Evolutionary conservation across 2,888 invertebrate species (phyloP).

Genomic region (Cylloceria caligata): DNA sequence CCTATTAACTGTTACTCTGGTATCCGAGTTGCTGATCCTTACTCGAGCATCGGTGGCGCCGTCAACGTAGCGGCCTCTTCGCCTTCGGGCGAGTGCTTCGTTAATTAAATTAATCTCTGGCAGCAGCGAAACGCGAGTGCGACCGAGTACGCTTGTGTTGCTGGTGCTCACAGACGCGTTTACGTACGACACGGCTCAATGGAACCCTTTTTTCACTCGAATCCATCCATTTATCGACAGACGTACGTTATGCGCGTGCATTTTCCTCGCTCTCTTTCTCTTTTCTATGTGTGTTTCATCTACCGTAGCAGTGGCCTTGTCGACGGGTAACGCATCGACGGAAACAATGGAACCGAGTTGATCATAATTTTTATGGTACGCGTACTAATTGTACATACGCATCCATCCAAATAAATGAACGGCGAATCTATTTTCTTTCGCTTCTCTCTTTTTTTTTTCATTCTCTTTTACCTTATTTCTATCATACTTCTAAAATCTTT

Average conservation of each 20-base stretch:
- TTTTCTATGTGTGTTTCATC: background rate
- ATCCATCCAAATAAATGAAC: slow-evolving; percentile 1
- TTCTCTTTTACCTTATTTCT: background rate
- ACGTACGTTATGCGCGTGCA: slow-evolving; percentile 52
- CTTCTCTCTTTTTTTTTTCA: background rate
- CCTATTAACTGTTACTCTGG: slow-evolving; percentile 46
- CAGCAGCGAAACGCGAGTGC: slow-evolving; percentile 71
- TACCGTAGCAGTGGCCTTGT: background rate
- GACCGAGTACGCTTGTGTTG: slow-evolving; percentile 54
- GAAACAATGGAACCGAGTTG: slow-evolving; percentile 44
- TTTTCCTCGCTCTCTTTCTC: slow-evolving; percentile 4
- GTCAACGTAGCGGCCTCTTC: slow-evolving; percentile 17
- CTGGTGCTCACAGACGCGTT: slow-evolving; percentile 55
- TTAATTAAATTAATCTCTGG: slow-evolving; percentile 81
- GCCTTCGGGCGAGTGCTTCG: slow-evolving; percentile 81
- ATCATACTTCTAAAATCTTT: background rate
- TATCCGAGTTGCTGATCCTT: slow-evolving; percentile 67
- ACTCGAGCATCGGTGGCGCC: slow-evolving; percentile 58
- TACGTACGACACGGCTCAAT: slow-evolving; percentile 73
- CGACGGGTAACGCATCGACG: slow-evolving; percentile 17
- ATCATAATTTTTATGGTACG: slow-evolving; percentile 15
- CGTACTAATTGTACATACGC: slow-evolving; percentile 9
- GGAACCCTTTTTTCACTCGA: slow-evolving; percentile 78
- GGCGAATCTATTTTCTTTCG: slow-evolving; percentile 3
- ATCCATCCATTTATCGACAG: slow-evolving; percentile 80